These are phyloP conservation scores for Lapara coniferarum DNA, from an alignment of 2,888 invertebrate species.

Conservation along the genomic window DNA sequence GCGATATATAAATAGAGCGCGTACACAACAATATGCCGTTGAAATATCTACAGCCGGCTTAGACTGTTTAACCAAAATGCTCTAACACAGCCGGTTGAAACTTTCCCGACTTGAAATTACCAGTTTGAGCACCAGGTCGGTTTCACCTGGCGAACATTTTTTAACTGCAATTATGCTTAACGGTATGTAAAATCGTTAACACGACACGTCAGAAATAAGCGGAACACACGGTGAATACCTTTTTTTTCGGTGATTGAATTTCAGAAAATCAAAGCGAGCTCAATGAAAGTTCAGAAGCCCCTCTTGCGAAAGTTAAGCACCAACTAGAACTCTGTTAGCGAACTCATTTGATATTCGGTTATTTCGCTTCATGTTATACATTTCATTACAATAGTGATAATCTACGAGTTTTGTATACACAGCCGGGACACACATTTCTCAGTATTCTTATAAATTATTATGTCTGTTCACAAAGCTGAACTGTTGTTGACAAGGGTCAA, in stretches of 20 bases:
- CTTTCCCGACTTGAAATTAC: neutral
- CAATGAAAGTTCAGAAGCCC: slow-evolving; percentile 38
- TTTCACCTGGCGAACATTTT: neutral
- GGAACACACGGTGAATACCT: slow-evolving; percentile 10
- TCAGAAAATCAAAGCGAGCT: slow-evolving; percentile 34
- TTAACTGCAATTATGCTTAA: neutral
- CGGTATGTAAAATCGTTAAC: neutral
- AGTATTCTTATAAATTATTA: neutral
- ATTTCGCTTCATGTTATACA: slow-evolving; percentile 27
- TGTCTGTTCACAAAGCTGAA: neutral
- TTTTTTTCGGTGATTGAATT: slow-evolving; percentile 27
- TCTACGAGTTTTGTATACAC: neutral
- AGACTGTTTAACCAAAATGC: too few species aligned
- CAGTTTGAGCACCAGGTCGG: too few species aligned
- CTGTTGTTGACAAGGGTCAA: neutral
- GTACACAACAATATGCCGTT: too few species aligned
- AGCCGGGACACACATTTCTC: neutral
- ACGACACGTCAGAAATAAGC: neutral
- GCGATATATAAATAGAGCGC: too few species aligned
- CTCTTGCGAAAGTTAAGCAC: slow-evolving; percentile 42
- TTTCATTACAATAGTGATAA: slow-evolving; percentile 34
- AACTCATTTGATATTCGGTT: slow-evolving; percentile 54
- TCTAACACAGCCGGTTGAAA: too few species aligned
- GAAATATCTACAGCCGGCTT: neutral
- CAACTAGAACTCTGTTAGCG: slow-evolving; percentile 43